These are phyloP conservation scores for Lasaia peninsularis DNA, from an alignment of 1,140 invertebrate genomes.

Conservation along the genomic window DNA sequence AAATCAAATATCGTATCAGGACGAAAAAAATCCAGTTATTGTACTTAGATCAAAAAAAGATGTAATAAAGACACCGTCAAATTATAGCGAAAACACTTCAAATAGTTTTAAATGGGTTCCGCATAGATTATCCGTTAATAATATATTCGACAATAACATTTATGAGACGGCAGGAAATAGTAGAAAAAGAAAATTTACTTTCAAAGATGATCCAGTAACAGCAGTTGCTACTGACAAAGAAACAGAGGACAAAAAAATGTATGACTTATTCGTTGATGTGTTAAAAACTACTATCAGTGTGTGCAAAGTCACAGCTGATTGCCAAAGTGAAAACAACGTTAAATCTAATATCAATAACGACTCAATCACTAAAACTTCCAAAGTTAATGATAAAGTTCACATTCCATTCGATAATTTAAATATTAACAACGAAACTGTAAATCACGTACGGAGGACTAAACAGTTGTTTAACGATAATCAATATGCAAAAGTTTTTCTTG, in stretches of 20 bases:
- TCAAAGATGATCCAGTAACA: not conserved
- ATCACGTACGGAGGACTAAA: not conserved
- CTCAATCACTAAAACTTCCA: not conserved
- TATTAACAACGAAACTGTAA: not conserved
- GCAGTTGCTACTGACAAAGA: not conserved
- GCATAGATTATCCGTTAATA: not conserved
- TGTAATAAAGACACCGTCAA: conserved; percentile 34
- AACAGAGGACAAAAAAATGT: not conserved
- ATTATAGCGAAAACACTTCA: conserved; percentile 14
- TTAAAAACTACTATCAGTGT: conserved; percentile 5
- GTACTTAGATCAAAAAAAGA: conserved; percentile 35
- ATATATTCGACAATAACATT: not conserved
- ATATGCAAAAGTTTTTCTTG: not conserved
- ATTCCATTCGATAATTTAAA: not conserved
- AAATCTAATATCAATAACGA: not conserved
- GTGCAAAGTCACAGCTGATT: not conserved
- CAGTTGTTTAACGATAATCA: not conserved
- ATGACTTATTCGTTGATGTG: conserved; percentile 2
- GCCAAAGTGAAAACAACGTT: not conserved
- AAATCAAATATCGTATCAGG: conserved; percentile 21
- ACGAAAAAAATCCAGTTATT: conserved; percentile 25
- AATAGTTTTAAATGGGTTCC: not conserved
- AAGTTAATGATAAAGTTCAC: not conserved
- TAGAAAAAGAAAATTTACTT: not conserved
- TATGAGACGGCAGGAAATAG: not conserved